These are phyloP conservation scores for Rousettus madagascariensis DNA, from an alignment of 2,797 vertebrate genomes.

Conservation along the genomic window DNA sequence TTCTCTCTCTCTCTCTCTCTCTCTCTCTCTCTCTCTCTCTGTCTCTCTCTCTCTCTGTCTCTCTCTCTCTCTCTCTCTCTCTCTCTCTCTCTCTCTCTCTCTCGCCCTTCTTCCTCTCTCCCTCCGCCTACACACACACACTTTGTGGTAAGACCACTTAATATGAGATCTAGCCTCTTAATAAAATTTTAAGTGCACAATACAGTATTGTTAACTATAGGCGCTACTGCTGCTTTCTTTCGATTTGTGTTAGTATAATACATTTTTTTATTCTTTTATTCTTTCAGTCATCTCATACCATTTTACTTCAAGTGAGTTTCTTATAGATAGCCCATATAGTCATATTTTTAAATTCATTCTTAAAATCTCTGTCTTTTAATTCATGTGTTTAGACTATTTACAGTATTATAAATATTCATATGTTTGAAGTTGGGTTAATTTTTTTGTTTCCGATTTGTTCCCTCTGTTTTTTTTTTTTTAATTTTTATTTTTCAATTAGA, in stretches of 20 bases:
- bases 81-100: too few species aligned
- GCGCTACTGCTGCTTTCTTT: not conserved
- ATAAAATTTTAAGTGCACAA: not conserved
- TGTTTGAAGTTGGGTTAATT: not conserved
- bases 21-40: too few species aligned
- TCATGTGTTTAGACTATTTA: not conserved
- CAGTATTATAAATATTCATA: not conserved
- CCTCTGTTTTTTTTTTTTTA: not conserved
- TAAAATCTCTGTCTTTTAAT: not conserved
- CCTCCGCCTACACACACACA: too few species aligned
- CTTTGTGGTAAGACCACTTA: not conserved
- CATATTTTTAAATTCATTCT: not conserved
- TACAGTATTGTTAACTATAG: not conserved
- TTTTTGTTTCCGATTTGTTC: not conserved
- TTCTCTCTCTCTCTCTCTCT: too few species aligned
- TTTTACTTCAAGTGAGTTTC: not conserved
- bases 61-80: not conserved
- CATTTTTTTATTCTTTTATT: not conserved
- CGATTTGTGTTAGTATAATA: not conserved
- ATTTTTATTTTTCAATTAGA: too few species aligned
- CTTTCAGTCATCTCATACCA: not conserved
- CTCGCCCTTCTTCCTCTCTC: too few species aligned
- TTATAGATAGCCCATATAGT: not conserved
- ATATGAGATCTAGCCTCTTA: not conserved
- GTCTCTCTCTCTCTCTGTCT: not conserved